Evolutionary conservation across 2,888 invertebrate species (phyloP).

Genomic region (Synergus umbraculus): DNA sequence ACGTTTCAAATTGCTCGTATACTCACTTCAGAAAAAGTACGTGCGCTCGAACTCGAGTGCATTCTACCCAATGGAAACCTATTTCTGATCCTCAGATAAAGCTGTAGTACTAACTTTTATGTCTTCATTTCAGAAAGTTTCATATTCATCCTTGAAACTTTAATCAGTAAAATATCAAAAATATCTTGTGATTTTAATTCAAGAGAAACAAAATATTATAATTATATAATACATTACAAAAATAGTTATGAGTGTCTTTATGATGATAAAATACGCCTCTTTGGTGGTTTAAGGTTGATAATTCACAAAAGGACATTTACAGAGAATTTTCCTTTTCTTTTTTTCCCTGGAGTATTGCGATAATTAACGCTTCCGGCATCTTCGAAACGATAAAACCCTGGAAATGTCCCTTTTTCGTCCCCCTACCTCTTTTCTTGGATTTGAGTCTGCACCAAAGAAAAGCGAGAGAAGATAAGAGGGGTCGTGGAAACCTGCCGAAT

Average conservation of each 20-base stretch:
- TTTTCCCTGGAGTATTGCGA: neutral
- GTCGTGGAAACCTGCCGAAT: conserved; percentile 35
- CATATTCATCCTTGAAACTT: neutral
- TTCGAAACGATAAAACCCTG: neutral
- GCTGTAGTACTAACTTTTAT: conserved; percentile 8
- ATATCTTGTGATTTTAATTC: neutral
- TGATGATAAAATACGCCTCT: neutral
- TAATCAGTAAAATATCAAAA: neutral
- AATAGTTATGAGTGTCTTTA: neutral
- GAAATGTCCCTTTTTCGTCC: neutral
- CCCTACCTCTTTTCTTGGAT: conserved; percentile 2
- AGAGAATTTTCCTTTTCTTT: neutral
- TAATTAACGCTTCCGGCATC: conserved; percentile 16
- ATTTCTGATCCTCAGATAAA: conserved; percentile 17
- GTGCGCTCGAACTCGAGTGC: conserved; percentile 20
- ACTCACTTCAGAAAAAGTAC: conserved; percentile 27
- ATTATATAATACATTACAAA: neutral
- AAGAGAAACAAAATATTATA: neutral
- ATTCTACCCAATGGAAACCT: conserved; percentile 26
- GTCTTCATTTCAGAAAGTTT: conserved; percentile 18
- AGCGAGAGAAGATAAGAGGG: conserved; percentile 28
- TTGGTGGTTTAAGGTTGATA: neutral
- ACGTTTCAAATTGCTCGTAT: conserved; percentile 13
- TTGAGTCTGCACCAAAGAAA: conserved; percentile 15
- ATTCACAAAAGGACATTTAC: neutral